Conservation (phyloP, 2,113 vertebrate genomes). For the Donacobius atricapilla region DNA sequence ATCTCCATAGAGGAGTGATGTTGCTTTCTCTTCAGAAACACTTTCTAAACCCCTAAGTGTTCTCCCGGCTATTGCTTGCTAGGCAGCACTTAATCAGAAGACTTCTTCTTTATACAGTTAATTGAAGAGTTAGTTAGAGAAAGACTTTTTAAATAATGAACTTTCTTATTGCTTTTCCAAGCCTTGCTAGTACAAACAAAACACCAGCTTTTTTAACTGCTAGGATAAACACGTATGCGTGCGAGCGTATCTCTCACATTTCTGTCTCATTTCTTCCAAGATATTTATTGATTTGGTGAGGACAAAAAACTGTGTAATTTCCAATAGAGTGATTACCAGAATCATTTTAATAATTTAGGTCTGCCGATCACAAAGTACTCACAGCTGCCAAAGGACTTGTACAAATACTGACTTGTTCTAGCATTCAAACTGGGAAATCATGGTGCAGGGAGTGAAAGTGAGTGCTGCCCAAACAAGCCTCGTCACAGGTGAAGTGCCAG, state of each 20-base stretch:
- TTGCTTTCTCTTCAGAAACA: not conserved
- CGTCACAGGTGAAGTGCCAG: not conserved
- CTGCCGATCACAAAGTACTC: not conserved
- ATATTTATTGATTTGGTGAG: not conserved
- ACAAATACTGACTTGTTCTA: not conserved
- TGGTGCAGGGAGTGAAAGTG: not conserved
- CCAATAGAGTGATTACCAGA: not conserved
- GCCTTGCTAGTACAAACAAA: not conserved
- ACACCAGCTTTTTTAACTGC: not conserved
- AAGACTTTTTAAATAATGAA: not conserved
- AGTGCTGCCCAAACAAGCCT: not conserved
- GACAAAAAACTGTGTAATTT: not conserved
- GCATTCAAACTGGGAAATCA: not conserved
- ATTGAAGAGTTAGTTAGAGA: not conserved
- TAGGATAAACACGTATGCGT: not conserved
- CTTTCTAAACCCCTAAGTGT: not conserved
- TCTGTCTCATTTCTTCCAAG: not conserved
- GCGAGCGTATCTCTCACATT: not conserved
- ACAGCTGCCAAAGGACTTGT: not conserved
- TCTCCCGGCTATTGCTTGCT: not conserved
- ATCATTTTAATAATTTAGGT: conserved; percentile 13
- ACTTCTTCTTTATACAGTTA: not conserved
- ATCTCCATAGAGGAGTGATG: not conserved
- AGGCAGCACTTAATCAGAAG: not conserved
- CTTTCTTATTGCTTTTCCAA: not conserved